These are phyloP conservation scores for Enteromius treurensis DNA, from an alignment of 2,797 vertebrate genomes.

Conservation along the genomic window DNA sequence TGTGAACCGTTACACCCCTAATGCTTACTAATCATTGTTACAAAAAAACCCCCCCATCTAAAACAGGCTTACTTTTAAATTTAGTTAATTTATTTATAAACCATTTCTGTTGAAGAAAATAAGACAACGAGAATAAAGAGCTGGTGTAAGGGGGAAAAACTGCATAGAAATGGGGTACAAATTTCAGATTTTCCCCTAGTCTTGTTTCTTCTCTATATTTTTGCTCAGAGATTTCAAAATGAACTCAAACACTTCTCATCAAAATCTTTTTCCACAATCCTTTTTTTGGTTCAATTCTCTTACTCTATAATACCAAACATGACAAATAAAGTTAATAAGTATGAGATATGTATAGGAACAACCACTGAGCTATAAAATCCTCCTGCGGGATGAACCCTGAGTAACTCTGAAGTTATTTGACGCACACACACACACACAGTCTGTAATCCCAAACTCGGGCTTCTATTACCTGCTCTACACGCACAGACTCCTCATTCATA, in stretches of 20 bases:
- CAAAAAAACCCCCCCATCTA: not conserved
- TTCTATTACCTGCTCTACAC: constrained; percentile 47
- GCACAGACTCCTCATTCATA: constrained; percentile 58
- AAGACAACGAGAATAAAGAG: not conserved
- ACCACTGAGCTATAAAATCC: not conserved
- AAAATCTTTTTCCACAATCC: not conserved
- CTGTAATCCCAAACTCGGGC: constrained; percentile 46
- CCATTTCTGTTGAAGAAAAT: not conserved
- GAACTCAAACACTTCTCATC: too few species aligned
- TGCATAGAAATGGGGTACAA: not conserved
- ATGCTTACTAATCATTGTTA: too few species aligned
- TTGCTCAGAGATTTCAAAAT: not conserved
- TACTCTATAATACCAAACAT: not conserved
- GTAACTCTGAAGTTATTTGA: constrained; percentile 34
- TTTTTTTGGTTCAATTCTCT: not conserved
- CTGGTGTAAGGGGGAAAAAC: not conserved
- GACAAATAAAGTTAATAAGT: not conserved
- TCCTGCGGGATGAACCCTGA: not conserved
- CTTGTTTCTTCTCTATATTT: not conserved
- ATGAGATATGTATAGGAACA: not conserved
- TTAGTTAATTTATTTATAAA: not conserved
- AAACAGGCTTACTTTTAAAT: not conserved
- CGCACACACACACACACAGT: not conserved
- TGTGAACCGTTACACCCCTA: too few species aligned
- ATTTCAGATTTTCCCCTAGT: not conserved